These are phyloP conservation scores for Pithys albifrons DNA, from an alignment of 2,113 vertebrate species.

Conservation along the genomic window DNA sequence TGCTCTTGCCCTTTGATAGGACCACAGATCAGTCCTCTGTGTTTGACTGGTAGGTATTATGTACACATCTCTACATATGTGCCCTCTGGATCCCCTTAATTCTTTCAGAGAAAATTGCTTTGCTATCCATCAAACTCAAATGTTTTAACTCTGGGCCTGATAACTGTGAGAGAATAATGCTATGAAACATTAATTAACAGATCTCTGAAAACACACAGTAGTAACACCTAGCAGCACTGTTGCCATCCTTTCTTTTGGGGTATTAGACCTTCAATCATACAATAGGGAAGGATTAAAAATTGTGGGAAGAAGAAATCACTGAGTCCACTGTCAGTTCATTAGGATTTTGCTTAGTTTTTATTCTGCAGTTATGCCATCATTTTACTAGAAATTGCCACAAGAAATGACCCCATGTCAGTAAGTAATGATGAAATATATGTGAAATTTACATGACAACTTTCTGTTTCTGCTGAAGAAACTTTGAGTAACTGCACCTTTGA, in stretches of 20 bases:
- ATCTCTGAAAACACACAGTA: neutral
- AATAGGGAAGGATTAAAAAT: neutral
- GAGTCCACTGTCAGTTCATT: neutral
- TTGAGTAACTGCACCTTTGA: neutral
- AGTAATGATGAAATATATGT: slow-evolving; percentile 49
- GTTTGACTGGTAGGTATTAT: neutral
- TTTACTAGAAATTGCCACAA: slow-evolving; percentile 84
- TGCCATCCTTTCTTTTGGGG: neutral
- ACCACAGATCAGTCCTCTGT: neutral
- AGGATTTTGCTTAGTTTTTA: neutral
- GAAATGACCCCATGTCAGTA: slow-evolving; percentile 79
- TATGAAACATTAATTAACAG: neutral
- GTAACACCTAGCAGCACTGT: neutral
- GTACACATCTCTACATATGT: neutral
- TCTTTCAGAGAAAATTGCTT: neutral
- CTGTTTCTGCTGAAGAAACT: neutral
- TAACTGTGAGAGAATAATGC: neutral
- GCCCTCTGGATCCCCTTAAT: neutral
- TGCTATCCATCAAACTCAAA: neutral
- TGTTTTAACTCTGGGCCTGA: neutral
- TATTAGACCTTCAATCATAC: neutral
- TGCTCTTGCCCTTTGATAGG: neutral
- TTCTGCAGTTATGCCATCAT: slow-evolving; percentile 83
- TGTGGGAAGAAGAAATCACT: neutral
- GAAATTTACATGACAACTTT: neutral